Conservation (phyloP, 2,797 vertebrate species). For the Ataeniobius toweri region DNA sequence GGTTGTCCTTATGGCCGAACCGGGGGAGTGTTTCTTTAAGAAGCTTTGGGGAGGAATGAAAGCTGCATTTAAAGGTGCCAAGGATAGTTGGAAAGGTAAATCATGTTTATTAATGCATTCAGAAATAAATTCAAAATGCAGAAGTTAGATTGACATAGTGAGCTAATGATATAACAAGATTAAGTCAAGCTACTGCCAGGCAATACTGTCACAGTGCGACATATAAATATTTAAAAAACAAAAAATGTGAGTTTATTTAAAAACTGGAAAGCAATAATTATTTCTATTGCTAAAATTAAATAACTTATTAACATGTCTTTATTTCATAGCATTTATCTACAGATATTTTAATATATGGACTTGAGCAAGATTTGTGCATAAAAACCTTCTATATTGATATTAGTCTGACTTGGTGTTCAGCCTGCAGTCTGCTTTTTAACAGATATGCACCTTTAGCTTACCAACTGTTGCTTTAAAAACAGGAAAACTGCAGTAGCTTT, state of each 20-base stretch:
- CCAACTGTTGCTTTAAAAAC: too few relatives aligned
- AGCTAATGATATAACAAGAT: not conserved
- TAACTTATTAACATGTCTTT: too few relatives aligned
- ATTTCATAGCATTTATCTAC: too few relatives aligned
- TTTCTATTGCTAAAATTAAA: not conserved
- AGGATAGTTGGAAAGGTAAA: conserved; percentile 8
- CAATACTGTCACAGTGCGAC: too few relatives aligned
- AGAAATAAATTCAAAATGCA: not conserved
- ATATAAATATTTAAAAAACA: not conserved
- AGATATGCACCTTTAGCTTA: too few relatives aligned
- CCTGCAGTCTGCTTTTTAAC: too few relatives aligned
- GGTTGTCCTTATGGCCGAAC: conserved; percentile 33
- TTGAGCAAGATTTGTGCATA: too few relatives aligned
- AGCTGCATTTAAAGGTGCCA: not conserved
- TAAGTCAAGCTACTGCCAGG: not conserved
- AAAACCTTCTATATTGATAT: not conserved
- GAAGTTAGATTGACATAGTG: not conserved
- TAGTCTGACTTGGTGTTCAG: too few relatives aligned
- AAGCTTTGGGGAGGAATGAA: rapidly evolving
- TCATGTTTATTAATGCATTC: not conserved
- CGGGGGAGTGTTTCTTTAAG: conserved; percentile 11
- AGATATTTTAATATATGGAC: too few relatives aligned
- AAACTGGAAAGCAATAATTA: not conserved
- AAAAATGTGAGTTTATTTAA: not conserved
- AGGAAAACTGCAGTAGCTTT: too few relatives aligned